Base-by-base conservation (phyloP, 2,888 invertebrate genomes). In the Chironomus tentans region DNA sequence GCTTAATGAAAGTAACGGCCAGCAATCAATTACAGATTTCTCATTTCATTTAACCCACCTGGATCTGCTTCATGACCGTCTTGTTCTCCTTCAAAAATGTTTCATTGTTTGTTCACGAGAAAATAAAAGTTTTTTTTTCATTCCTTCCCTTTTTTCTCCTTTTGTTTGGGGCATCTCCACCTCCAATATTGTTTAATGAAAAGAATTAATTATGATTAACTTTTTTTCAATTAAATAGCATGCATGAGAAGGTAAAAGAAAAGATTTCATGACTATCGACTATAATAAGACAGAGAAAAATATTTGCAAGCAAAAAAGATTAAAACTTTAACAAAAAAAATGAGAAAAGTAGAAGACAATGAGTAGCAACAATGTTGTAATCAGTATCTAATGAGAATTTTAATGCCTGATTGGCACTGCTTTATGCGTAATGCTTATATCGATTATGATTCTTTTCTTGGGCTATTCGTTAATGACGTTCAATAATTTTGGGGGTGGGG, bases 131-230 rank as follows among this genome's bases (percentile, higher is more conserved):
- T 50, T n/a, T n/a, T n/a, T n/a, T n/a, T n/a, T n/a, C n/a, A n/a
- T n/a, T n/a, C n/a, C n/a, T n/a, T n/a, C n/a, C n/a, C n/a, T n/a
- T 15, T 50, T 50, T 13, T 50, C 15, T 15, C 56, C 56, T 15
- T 56, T 56, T 56, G 56, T 56, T 56, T 18, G 56, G n/a, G 15
- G n/a, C 15, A 50, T 50, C n/a, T 15, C 56, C n/a, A 56, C n/a
- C 56, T 56, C 56, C 56, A 18, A 56, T 56, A 56, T 56, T 18
- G 7, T 56, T 18, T 56, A 56, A 56, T 56, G 56, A 68, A 70
- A 56, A 22, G 70, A 70, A 70, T 24, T 50, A 70, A 70, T 70
- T 50, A 70, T 70, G 56, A 70, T 70, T 70, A 70, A 70, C 50
- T 70, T 70, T 38, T 38, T 70, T 70, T 70, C 70, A 70, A 70